Percentiles rank a stretch among this genome's conserved stretches.
phyloP scores from a whole-genome alignment of 2,113 vertebrate species.

The Dasyornis broadbenti region DNA sequence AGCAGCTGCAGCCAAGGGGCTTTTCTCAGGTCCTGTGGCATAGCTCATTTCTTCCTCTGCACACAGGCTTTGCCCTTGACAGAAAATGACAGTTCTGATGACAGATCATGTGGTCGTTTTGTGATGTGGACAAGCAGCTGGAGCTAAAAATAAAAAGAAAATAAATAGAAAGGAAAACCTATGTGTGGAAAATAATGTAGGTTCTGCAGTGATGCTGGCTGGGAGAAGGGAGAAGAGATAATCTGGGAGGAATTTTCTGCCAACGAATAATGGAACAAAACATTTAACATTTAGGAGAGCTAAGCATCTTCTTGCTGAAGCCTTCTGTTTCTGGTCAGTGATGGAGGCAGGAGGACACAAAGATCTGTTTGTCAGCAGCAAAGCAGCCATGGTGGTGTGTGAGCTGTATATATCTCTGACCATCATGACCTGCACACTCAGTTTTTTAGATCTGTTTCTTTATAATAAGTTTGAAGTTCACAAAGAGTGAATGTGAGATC shows the following conservation, averaged over 20 bases:
- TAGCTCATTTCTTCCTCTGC: background rate
- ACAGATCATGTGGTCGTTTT: slow-evolving; percentile 31
- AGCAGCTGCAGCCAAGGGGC: background rate
- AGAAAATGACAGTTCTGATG: slow-evolving; percentile 41
- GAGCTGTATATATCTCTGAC: background rate
- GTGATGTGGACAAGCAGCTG: slow-evolving; percentile 36
- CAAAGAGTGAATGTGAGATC: background rate
- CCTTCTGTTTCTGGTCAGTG: background rate
- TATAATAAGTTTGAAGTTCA: background rate
- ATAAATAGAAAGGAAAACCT: slow-evolving; percentile 6
- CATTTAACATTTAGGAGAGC: background rate
- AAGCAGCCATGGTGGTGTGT: background rate
- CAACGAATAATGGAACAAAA: background rate
- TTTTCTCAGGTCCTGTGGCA: slow-evolving; percentile 42
- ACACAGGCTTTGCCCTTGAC: background rate
- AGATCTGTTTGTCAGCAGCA: background rate
- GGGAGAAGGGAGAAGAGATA: background rate
- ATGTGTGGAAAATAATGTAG: background rate
- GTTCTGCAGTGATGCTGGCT: background rate
- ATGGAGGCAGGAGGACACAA: background rate
- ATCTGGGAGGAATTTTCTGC: background rate
- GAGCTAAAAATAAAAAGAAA: slow-evolving; percentile 38
- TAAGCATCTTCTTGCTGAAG: background rate
- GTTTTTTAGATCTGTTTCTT: background rate
- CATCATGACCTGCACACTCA: background rate